These are phyloP conservation scores for Lottia scabra DNA, from an alignment of 2,888 invertebrate species.

Conservation along the genomic window DNA sequence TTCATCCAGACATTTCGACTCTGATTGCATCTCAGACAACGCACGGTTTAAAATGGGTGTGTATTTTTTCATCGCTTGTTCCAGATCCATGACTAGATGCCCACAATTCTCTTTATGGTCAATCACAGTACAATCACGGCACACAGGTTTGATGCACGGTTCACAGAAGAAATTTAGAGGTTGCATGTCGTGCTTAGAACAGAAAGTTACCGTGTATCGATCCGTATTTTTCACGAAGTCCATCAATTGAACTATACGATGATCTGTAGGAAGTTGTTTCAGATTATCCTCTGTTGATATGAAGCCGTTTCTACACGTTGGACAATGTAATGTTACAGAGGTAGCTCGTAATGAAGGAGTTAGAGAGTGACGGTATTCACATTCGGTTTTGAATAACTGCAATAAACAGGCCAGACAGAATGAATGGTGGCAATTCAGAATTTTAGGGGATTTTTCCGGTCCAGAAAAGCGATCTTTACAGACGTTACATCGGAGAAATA, in stretches of 20 bases:
- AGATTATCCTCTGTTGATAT: constrained; percentile 53
- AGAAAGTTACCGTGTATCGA: constrained; percentile 51
- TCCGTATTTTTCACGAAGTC: constrained; percentile 57
- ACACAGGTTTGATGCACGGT: constrained; percentile 48
- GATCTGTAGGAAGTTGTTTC: constrained; percentile 50
- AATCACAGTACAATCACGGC: constrained; percentile 57
- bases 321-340: constrained; percentile 53
- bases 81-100: constrained; percentile 54
- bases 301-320: constrained; percentile 47
- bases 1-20: constrained; percentile 40
- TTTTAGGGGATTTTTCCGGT: constrained; percentile 40
- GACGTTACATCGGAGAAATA: constrained; percentile 52
- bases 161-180: constrained; percentile 63
- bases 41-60: constrained; percentile 49
- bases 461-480: constrained; percentile 50
- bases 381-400: constrained; percentile 44
- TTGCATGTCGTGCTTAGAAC: constrained; percentile 54
- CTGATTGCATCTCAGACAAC: constrained; percentile 46
- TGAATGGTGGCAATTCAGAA: constrained; percentile 59
- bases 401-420: constrained; percentile 50
- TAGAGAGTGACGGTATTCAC: constrained; percentile 43
- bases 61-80: constrained; percentile 53
- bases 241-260: constrained; percentile 57
- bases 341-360: constrained; percentile 34
- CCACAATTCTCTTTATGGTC: constrained; percentile 52